phyloP scores from a whole-genome alignment of 2,797 vertebrate species.

The Setipinna tenuifilis region DNA sequence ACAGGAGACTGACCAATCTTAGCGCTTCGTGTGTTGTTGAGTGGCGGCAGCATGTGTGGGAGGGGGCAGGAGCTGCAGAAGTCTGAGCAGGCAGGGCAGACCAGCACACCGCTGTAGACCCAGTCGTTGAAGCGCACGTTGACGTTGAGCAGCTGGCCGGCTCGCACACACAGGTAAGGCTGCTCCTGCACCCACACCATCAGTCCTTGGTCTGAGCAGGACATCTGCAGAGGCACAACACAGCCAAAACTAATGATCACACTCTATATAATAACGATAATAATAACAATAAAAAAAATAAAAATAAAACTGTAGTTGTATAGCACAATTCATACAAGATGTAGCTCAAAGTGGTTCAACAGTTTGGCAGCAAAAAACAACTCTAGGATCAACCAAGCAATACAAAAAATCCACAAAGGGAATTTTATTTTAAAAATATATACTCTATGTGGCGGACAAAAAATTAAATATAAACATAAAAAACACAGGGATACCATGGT shows the following conservation, averaged over 20 bases:
- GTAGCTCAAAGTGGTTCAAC: no score
- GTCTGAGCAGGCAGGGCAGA: constrained; percentile 87
- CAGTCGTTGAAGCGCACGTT: constrained; percentile 85
- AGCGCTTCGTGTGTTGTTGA: constrained; percentile 78
- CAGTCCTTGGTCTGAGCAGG: constrained; percentile 85
- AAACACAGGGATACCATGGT: no score
- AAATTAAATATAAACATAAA: no score
- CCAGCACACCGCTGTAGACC: constrained; percentile 87
- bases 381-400: neutral
- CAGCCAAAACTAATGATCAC: neutral
- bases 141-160: constrained; percentile 84
- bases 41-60: constrained; percentile 78
- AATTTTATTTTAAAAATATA: no score
- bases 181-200: constrained; percentile 84
- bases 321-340: no score
- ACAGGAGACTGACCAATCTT: constrained; percentile 77
- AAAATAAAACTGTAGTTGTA: no score
- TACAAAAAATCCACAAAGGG: neutral
- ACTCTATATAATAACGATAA: no score
- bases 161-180: constrained; percentile 79
- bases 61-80: constrained; percentile 89
- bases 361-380: no score
- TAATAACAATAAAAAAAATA: no score
- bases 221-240: constrained; percentile 74
- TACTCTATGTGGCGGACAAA: no score